Evolutionary conservation across 92 coral and sea anemone species (phyloP).

Genomic region (Porites rus): DNA sequence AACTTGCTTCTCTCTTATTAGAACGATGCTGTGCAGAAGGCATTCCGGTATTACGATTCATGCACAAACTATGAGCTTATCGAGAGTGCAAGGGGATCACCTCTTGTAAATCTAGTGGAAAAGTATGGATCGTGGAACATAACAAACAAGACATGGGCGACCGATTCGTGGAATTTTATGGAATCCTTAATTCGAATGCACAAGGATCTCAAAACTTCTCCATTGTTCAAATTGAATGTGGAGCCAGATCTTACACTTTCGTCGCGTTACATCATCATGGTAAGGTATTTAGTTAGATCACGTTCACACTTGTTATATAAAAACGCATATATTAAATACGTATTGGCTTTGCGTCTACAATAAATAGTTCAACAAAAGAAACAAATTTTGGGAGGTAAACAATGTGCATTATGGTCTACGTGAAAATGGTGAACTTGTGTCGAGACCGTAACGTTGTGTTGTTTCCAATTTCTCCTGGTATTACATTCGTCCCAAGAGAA

Average conservation of each 20-base stretch:
- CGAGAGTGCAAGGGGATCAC: slow-evolving; percentile 58
- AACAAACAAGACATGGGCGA: slow-evolving; percentile 72
- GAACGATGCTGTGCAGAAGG: slow-evolving; percentile 78
- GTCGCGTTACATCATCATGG: slow-evolving; percentile 79
- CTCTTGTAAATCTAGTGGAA: slow-evolving; percentile 56
- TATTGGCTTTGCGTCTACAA: too few relatives aligned
- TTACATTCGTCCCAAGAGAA: too few relatives aligned
- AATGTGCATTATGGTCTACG: too few relatives aligned
- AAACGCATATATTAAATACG: too few relatives aligned
- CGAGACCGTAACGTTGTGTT: too few relatives aligned
- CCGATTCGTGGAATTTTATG: slow-evolving; percentile 67
- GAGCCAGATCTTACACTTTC: slow-evolving; percentile 69
- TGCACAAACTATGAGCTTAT: slow-evolving; percentile 74
- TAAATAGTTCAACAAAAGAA: too few relatives aligned
- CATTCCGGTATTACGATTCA: slow-evolving; percentile 76
- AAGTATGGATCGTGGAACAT: slow-evolving; percentile 92
- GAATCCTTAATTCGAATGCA: slow-evolving; percentile 59
- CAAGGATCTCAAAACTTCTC: slow-evolving; percentile 68
- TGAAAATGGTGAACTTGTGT: too few relatives aligned
- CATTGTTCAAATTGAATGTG: slow-evolving; percentile 61
- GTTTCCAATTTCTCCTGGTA: too few relatives aligned
- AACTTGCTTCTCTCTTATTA: slow-evolving; percentile 11
- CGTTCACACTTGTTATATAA: too few relatives aligned
- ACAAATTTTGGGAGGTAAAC: too few relatives aligned
- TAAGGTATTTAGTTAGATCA: slow-evolving; percentile 1